These are phyloP conservation scores for Leptarthrus brevirostris DNA, from an alignment of 2,888 invertebrate genomes.

Conservation along the genomic window DNA sequence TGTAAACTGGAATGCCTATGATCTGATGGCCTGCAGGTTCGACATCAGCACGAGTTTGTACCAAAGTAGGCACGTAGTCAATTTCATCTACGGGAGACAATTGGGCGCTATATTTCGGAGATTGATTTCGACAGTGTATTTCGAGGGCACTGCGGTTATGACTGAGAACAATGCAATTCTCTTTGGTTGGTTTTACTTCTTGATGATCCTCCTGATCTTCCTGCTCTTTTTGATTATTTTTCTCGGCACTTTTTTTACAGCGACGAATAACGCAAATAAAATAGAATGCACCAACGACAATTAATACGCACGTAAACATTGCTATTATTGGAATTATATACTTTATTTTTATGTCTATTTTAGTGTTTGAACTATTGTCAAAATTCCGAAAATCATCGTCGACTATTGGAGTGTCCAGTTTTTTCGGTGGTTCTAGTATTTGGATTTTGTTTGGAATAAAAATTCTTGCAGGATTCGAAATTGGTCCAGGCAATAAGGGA, in stretches of 20 bases:
- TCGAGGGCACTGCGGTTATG: slow-evolving; percentile 15
- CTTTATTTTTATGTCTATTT: slow-evolving; percentile 52
- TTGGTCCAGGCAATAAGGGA: slow-evolving; percentile 65
- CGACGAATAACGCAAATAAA: slow-evolving; percentile 51
- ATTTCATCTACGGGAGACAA: slow-evolving; percentile 18
- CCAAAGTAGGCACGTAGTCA: slow-evolving; percentile 9
- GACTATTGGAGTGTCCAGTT: not conserved
- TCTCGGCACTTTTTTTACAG: slow-evolving; percentile 56
- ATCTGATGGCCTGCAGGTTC: slow-evolving; percentile 65
- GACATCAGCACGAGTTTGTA: not conserved
- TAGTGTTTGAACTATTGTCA: not conserved
- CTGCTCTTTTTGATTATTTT: slow-evolving; percentile 64
- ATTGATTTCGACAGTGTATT: slow-evolving; percentile 28
- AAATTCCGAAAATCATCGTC: not conserved
- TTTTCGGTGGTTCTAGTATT: not conserved
- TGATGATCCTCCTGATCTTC: slow-evolving; percentile 59
- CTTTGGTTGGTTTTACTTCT: not conserved
- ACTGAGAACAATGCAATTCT: not conserved
- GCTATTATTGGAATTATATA: slow-evolving; percentile 56
- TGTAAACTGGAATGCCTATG: slow-evolving; percentile 67
- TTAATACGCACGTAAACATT: slow-evolving; percentile 51
- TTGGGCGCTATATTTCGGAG: not conserved
- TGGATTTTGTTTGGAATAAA: slow-evolving; percentile 63
- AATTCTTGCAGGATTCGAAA: slow-evolving; percentile 71
- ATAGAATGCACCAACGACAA: slow-evolving; percentile 53